Evolutionary conservation across 2,888 invertebrate genomes (phyloP).

Genomic region (Hyalella azteca): DNA sequence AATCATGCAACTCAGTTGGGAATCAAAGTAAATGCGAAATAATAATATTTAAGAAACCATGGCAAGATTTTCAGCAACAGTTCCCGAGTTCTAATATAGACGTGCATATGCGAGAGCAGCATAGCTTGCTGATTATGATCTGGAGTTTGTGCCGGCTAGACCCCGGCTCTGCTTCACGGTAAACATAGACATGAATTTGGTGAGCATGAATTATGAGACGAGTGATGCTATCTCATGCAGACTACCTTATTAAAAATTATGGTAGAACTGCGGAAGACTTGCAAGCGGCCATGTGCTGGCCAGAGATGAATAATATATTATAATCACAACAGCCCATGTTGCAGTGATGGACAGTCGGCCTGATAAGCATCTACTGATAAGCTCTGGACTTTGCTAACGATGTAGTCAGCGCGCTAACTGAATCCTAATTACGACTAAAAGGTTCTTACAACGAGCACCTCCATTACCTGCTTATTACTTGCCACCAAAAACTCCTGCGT

Average conservation of each 20-base stretch:
- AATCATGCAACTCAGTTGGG: no score
- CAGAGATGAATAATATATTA: no score
- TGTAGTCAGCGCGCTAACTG: conserved; percentile 32
- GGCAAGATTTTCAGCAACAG: no score
- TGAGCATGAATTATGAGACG: background rate
- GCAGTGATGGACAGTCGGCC: background rate
- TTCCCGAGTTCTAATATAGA: no score
- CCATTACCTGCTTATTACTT: conserved; percentile 9
- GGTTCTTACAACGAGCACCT: background rate
- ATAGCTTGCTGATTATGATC: conserved; percentile 1
- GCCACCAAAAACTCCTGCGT: background rate
- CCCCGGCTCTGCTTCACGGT: background rate
- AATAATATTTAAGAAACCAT: no score
- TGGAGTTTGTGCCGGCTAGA: background rate
- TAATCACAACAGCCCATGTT: no score
- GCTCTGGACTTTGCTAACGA: conserved; percentile 1
- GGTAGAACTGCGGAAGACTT: no score
- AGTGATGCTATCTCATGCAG: conserved; percentile 9
- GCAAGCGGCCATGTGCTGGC: no score
- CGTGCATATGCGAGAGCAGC: no score
- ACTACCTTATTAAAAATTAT: no score
- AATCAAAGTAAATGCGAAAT: no score
- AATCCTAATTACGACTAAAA: conserved; percentile 23
- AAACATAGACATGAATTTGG: conserved; percentile 9
- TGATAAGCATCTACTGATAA: conserved; percentile 31